Conservation (phyloP, 92 coral and sea anemone genomes). For the Ricordea florida region DNA sequence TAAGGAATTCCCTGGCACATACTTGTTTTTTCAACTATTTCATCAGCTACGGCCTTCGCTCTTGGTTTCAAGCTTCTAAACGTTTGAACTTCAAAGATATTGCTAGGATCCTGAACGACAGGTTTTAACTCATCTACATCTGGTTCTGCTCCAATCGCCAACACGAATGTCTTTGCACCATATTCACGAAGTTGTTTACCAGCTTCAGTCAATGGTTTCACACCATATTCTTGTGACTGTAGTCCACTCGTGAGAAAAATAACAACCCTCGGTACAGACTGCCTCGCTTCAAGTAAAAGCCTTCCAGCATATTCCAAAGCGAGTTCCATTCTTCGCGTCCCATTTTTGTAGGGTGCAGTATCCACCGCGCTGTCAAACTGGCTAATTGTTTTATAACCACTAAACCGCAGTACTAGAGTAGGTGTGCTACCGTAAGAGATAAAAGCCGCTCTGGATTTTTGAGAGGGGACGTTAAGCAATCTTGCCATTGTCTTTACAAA, state of each 20-base stretch:
- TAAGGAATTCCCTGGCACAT: too few relatives aligned
- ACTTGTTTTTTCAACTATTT: slow-evolving; percentile 67
- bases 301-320: slow-evolving; percentile 59
- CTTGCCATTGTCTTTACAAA: slow-evolving; percentile 70
- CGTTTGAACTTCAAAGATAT: slow-evolving; percentile 47
- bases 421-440: slow-evolving; percentile 64
- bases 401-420: slow-evolving; percentile 37
- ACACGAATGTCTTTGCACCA: slow-evolving; percentile 54
- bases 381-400: slow-evolving; percentile 2
- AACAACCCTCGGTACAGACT: slow-evolving; percentile 47
- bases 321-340: slow-evolving; percentile 66
- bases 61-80: slow-evolving; percentile 35
- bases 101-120: slow-evolving; percentile 49
- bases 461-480: slow-evolving; percentile 65
- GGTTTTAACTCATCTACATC: slow-evolving; percentile 45
- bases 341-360: slow-evolving; percentile 54
- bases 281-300: slow-evolving; percentile 52
- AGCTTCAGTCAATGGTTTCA: slow-evolving; percentile 49
- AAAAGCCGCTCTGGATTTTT: slow-evolving; percentile 74
- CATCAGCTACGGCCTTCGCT: slow-evolving; percentile 31
- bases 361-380: slow-evolving; percentile 56
- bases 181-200: slow-evolving; percentile 66
- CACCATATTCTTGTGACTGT: slow-evolving; percentile 50
- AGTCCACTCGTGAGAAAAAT: slow-evolving; percentile 68
- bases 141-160: slow-evolving; percentile 69